These are phyloP conservation scores for Coleophora flavipennella DNA, from an alignment of 2,888 invertebrate species.

Conservation along the genomic window DNA sequence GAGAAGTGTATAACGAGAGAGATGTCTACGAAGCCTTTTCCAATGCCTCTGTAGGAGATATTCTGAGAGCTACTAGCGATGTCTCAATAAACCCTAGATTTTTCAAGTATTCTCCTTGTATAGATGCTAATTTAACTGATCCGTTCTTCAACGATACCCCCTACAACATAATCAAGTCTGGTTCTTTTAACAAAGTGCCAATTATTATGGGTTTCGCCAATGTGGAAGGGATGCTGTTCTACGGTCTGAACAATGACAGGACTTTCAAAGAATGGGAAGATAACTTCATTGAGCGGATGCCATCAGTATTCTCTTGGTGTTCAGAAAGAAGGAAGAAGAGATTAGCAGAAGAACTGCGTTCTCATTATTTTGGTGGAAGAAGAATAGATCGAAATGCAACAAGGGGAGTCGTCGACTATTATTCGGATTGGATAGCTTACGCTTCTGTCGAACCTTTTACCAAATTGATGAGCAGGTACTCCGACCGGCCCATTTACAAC, in stretches of 20 bases:
- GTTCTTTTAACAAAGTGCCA: conserved; percentile 49
- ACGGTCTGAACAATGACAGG: conserved; percentile 35
- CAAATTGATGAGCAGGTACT: conserved; percentile 32
- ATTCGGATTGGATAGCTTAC: conserved; percentile 52
- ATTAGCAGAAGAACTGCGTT: conserved; percentile 37
- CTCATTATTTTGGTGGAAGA: conserved; percentile 40
- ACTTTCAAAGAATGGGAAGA: conserved; percentile 38
- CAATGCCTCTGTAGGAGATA: conserved; percentile 28
- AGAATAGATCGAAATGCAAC: conserved; percentile 25
- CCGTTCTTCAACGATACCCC: conserved; percentile 53
- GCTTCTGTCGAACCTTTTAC: conserved; percentile 39
- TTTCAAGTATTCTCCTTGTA: conserved; percentile 56
- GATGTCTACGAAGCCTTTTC: conserved; percentile 38
- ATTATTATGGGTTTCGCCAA: conserved; percentile 44
- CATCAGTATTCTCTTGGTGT: conserved; percentile 50
- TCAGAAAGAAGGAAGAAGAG: conserved; percentile 29
- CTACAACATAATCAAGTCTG: conserved; percentile 42
- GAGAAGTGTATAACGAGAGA: conserved; percentile 20
- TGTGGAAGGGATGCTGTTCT: conserved; percentile 50
- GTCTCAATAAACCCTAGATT: conserved; percentile 41
- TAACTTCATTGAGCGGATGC: conserved; percentile 42
- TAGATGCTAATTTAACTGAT: conserved; percentile 38
- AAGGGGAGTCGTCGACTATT: conserved; percentile 34
- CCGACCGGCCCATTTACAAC: conserved; percentile 42
- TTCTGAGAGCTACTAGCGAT: conserved; percentile 36